Base-by-base conservation (phyloP, 2,797 vertebrate genomes). In the Catostomus latipinnis region DNA sequence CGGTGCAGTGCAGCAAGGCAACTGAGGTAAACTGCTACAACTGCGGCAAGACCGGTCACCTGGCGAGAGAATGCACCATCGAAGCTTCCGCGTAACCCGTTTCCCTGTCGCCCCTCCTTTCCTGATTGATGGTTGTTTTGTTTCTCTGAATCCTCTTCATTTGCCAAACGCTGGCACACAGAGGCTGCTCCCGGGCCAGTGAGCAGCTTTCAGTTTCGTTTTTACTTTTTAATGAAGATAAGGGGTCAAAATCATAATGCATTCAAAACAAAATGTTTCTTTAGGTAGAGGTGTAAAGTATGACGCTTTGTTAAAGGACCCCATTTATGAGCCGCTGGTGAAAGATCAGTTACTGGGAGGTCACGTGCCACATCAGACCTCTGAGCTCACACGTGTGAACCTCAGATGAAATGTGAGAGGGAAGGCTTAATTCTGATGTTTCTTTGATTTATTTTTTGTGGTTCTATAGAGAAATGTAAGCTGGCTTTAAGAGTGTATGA, bases 111-210 rank as follows among this genome's bases (percentile, higher is more conserved):
- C 96, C 67, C 98, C 97, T 98, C 97, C 96, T 97, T 97, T 98
- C 97, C 96, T 96, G 96, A 96, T 98, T 98, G 97, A 99, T 98
- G 97, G 97, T 99, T 98, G 96, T 96, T 98, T 98, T 96, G 98
- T 98, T 98, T 99, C 96, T 98, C 97, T 98, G 96, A 98, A 97
- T 96, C 97, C 96, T 98, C 97, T 98, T 98, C 96, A 98, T 97
- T 99, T 96, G 97, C 96, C 97, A 96, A 95, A 94, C 93, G 94
- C 97, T 96, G 97, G 97, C 97, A 96, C 95, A 96, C 96, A 95
- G 96, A 98, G 97, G 96, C 96, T 96, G 96, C 93, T 98, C 96
- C 96, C 96, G 94, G 96, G 96, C 97, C 97, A 96, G 96, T 96
- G 97, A 97, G 97, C 96, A 96, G 92, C 96, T 97, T 94, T 77